Evolutionary conservation across 2,113 vertebrate species (phyloP), one percentile per base, ranked within the genome.

Genomic region (Callaeas wilsoni): DNA sequence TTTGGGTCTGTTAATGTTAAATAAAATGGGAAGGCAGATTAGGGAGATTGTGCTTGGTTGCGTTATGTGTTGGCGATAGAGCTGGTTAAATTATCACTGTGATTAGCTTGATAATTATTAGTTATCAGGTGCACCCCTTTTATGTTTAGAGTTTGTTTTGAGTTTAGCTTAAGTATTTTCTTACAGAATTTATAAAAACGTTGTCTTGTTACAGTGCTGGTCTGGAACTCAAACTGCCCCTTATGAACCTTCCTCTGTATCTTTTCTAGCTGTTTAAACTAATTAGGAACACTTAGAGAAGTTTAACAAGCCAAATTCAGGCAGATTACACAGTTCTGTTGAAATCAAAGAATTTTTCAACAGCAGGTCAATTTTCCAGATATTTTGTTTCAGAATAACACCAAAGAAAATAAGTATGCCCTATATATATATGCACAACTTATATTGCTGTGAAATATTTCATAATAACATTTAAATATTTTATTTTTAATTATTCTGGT

Each of bases 1-100:
- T 92, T 84, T 39, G 35, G 13, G 18, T 91, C 90, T 93, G 87
- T 94, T 96, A 93, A 96, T 90, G 50, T 79, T 93, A 88, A 63
- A 73, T 69, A n/a, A 89, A 89, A 69, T 39, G 47, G 21, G 53
- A 90, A 86, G 52, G 56, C 42, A 75, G 52, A 37, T 93, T 80
- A 89, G 30, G 41, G 47, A 56, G n/a, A 33, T 86, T 91, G 55
- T 75, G 64, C 81, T 91, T 76, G 49, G 27, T 69, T 88, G 67
- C 84, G 29, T 89, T 69, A 73, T 56, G 13, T 71, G 64, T 37
- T 76, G n/a, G 42, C 5, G 4, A 84, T 47, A 67, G 35, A 82
- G 60, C 22, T 81, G 55, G 73, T 92, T 94, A 88, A 94, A 87
- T 85, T 93, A 90, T 95, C 67, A 74, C 59, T 56, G 2, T 84